A percentile compares a stretch with the other conserved stretches of the same genome.
Conservation (phyloP, 2,113 vertebrate species). For the Nycticorax nycticorax region DNA sequence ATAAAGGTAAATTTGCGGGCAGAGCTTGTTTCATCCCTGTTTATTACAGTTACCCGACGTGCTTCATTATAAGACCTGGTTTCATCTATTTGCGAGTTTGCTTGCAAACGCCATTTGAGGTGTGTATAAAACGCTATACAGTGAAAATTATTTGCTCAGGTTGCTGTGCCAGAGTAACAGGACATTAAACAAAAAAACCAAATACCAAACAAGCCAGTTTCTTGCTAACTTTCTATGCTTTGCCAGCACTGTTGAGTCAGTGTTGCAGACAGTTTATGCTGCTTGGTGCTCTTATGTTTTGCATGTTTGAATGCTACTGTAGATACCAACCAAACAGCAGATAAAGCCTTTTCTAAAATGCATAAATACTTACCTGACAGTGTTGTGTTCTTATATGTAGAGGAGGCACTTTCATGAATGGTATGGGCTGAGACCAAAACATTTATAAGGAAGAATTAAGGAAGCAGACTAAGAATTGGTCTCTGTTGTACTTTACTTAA, state of each 20-base stretch:
- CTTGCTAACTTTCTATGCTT: not conserved
- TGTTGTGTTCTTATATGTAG: not conserved
- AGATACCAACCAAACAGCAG: not conserved
- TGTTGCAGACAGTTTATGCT: not conserved
- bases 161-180: not conserved
- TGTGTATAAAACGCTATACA: not conserved
- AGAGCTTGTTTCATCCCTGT: not conserved
- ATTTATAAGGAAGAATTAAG: not conserved
- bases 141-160: not conserved
- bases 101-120: not conserved
- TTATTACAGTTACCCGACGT: not conserved
- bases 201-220: not conserved
- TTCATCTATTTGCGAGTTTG: not conserved
- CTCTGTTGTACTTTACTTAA: not conserved
- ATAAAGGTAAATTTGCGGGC: not conserved
- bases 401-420: not conserved
- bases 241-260: not conserved
- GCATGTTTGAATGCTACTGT: not conserved
- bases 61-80: not conserved
- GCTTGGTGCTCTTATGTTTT: not conserved
- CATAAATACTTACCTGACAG: not conserved
- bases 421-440: not conserved
- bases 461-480: not conserved
- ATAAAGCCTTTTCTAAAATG: not conserved
- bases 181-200: not conserved